Conservation (phyloP, 2,888 invertebrate genomes). For the Melikaiella ostensackeni region DNA sequence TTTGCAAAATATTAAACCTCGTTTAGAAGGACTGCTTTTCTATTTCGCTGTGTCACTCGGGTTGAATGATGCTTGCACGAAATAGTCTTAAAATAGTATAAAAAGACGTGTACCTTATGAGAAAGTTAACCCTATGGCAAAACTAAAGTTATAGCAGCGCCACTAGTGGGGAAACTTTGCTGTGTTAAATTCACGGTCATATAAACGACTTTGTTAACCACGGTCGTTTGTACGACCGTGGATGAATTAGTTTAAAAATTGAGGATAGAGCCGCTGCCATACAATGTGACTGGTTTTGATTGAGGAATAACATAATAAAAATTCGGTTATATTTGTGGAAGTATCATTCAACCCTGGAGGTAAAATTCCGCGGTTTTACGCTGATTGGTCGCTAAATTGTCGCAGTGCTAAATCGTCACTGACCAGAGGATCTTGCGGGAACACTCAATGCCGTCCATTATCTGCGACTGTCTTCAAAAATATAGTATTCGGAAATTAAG, state of each 20-base stretch:
- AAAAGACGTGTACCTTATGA: neutral
- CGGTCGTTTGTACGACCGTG: no score
- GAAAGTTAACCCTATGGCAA: neutral
- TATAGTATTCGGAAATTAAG: constrained; percentile 18
- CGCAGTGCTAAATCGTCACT: constrained; percentile 53
- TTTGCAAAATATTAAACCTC: neutral
- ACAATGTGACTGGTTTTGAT: no score
- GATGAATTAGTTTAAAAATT: no score
- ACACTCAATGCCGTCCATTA: constrained; percentile 74
- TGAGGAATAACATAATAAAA: neutral
- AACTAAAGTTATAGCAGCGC: no score
- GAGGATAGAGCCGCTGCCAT: no score
- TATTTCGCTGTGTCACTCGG: constrained; percentile 3
- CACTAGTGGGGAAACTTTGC: no score
- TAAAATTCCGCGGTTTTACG: constrained; percentile 13
- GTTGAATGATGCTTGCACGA: constrained; percentile 11
- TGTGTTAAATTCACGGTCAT: no score
- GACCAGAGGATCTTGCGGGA: constrained; percentile 75
- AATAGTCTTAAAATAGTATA: neutral
- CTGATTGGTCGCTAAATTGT: constrained; percentile 54
- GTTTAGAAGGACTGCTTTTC: neutral
- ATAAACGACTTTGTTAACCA: no score
- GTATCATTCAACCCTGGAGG: constrained; percentile 17
- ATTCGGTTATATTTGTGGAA: neutral
- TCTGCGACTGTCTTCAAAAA: constrained; percentile 61